phyloP scores from a whole-genome alignment of 1,140 invertebrate species.

The Saccostrea cuccullata region DNA sequence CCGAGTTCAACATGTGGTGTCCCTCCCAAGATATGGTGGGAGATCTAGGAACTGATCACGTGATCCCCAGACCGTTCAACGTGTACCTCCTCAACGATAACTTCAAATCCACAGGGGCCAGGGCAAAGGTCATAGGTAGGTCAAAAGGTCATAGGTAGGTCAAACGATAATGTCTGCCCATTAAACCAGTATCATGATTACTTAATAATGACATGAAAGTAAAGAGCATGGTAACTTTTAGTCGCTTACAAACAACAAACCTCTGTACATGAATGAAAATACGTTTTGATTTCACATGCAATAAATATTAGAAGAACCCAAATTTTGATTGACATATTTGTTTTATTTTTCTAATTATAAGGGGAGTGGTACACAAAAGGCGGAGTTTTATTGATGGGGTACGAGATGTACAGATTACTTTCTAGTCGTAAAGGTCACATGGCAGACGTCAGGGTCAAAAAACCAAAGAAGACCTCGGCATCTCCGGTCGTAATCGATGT shows the following conservation, averaged over 20 bases:
- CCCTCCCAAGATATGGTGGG: constrained; percentile 73
- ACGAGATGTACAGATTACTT: constrained; percentile 95
- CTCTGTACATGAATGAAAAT: too few species aligned
- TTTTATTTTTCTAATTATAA: constrained; percentile 51
- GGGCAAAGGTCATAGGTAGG: constrained; percentile 85
- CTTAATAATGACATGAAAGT: not conserved
- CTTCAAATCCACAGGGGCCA: constrained; percentile 92
- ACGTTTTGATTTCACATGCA: too few species aligned
- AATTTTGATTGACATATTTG: too few species aligned
- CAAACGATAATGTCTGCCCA: not conserved
- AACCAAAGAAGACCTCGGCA: constrained; percentile 70
- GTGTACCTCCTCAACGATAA: constrained; percentile 95
- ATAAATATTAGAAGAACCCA: too few species aligned
- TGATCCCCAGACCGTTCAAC: constrained; percentile 89
- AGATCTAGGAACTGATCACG: constrained; percentile 40
- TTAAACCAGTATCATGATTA: not conserved
- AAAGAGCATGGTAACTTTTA: too few species aligned
- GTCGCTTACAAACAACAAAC: too few species aligned
- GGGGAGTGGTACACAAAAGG: constrained; percentile 90
- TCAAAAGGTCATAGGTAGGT: constrained; percentile 71
- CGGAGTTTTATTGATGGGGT: constrained; percentile 97
- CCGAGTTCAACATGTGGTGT: constrained; percentile 98
- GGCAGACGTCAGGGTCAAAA: constrained; percentile 64
- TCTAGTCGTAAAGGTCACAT: constrained; percentile 81
- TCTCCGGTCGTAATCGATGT: constrained; percentile 79